Evolutionary conservation across 2,113 vertebrate species (phyloP).

Genomic region (Pardalotus punctatus): DNA sequence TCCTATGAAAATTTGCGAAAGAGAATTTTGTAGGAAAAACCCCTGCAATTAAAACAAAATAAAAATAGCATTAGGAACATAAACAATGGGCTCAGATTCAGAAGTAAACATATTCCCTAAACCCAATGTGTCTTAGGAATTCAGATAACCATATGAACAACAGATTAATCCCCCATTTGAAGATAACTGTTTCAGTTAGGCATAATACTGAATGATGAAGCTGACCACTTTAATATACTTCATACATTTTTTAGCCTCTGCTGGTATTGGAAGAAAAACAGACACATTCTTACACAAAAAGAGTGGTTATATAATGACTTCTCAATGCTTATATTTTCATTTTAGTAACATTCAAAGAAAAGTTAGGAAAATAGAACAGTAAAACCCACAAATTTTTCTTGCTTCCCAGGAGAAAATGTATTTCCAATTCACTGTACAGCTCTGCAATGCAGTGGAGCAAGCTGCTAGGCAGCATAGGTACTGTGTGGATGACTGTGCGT

Average conservation of each 20-base stretch:
- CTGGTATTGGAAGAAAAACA: neutral
- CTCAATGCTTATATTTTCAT: neutral
- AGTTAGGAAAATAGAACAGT: neutral
- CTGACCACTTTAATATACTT: neutral
- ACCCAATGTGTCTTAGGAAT: neutral
- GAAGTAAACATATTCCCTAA: neutral
- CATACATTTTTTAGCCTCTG: neutral
- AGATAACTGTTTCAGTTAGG: neutral
- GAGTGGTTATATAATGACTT: neutral
- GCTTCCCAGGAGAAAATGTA: neutral
- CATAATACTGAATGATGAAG: neutral
- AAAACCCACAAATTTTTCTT: neutral
- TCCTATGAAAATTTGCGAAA: neutral
- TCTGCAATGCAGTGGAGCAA: neutral
- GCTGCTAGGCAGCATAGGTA: neutral
- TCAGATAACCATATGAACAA: neutral
- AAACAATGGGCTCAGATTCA: neutral
- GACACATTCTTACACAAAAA: neutral
- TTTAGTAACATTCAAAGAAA: neutral
- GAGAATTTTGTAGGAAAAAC: neutral
- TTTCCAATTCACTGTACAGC: neutral
- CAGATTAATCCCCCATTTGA: neutral
- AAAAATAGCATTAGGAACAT: neutral
- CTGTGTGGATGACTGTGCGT: neutral
- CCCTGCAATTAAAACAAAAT: neutral